Evolutionary conservation across 1,140 invertebrate genomes (phyloP).

Genomic region (Tetranychus cinnabarinus): DNA sequence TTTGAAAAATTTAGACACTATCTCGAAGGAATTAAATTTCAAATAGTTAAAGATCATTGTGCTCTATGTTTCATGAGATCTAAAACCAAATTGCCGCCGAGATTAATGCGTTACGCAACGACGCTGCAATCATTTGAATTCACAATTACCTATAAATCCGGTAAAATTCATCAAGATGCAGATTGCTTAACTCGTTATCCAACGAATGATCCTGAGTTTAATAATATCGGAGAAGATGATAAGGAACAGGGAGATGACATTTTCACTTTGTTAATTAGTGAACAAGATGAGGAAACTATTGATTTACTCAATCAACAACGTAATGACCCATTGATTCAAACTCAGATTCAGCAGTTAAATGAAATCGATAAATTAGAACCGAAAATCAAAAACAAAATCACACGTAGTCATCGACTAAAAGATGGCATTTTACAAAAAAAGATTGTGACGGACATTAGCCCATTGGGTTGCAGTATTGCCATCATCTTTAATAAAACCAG

Average conservation of each 20-base stretch:
- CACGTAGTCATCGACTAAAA: too few species aligned
- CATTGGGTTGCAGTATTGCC: not conserved
- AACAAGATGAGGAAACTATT: too few species aligned
- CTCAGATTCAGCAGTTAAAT: too few species aligned
- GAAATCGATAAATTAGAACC: too few species aligned
- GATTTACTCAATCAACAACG: too few species aligned
- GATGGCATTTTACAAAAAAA: too few species aligned
- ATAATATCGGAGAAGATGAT: too few species aligned
- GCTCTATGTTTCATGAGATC: constrained; percentile 19
- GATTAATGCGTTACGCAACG: constrained; percentile 25
- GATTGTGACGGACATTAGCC: too few species aligned
- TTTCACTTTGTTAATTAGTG: too few species aligned
- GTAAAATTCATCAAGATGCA: constrained; percentile 10
- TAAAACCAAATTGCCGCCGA: constrained; percentile 19
- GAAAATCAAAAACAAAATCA: too few species aligned
- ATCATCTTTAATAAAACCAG: not conserved
- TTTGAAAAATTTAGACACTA: not conserved
- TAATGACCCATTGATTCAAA: too few species aligned
- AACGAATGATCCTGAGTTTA: not conserved
- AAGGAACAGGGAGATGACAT: too few species aligned
- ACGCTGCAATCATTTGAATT: constrained; percentile 25
- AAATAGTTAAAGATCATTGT: not conserved
- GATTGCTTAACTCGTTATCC: constrained; percentile 3
- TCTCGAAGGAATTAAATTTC: not conserved
- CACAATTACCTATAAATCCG: constrained; percentile 21